Evolutionary conservation across 2,113 vertebrate genomes (phyloP).

Genomic region (Halichoeres trimaculatus): DNA sequence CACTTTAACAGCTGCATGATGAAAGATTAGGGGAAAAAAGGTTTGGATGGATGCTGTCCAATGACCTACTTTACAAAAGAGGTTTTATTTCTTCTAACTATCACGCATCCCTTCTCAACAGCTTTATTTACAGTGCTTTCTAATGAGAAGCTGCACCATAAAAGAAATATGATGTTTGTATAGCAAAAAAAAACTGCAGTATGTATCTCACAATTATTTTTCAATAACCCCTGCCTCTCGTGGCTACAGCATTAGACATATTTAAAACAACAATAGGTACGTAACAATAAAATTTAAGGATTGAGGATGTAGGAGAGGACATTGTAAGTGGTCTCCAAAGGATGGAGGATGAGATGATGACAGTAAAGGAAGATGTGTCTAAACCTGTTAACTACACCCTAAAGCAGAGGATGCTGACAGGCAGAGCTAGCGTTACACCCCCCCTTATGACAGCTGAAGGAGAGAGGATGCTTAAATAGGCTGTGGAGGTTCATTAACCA

Average conservation of each 20-base stretch:
- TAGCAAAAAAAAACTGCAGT: neutral
- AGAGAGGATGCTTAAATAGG: neutral
- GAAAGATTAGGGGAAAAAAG: constrained; percentile 38
- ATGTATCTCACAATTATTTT: neutral
- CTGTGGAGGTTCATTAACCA: neutral
- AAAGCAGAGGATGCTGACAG: constrained; percentile 37
- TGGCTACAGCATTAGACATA: neutral
- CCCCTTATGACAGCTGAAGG: constrained; percentile 7
- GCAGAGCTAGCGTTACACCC: neutral
- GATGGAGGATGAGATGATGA: constrained; percentile 19
- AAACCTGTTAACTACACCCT: constrained; percentile 24
- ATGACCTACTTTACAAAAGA: constrained; percentile 79
- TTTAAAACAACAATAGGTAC: too few species aligned
- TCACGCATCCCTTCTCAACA: constrained; percentile 19
- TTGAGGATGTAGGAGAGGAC: neutral
- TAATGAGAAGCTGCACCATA: constrained; percentile 4
- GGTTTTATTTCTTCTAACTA: constrained; percentile 66
- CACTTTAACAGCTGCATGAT: constrained; percentile 26
- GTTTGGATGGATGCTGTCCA: constrained; percentile 60
- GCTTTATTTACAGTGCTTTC: neutral
- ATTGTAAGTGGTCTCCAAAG: neutral
- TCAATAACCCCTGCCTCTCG: neutral
- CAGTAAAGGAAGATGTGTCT: constrained; percentile 2
- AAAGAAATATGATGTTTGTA: neutral
- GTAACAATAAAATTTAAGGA: neutral